These are phyloP conservation scores for Drosophila borealis DNA, from an alignment of 2,888 invertebrate species.

Conservation along the genomic window DNA sequence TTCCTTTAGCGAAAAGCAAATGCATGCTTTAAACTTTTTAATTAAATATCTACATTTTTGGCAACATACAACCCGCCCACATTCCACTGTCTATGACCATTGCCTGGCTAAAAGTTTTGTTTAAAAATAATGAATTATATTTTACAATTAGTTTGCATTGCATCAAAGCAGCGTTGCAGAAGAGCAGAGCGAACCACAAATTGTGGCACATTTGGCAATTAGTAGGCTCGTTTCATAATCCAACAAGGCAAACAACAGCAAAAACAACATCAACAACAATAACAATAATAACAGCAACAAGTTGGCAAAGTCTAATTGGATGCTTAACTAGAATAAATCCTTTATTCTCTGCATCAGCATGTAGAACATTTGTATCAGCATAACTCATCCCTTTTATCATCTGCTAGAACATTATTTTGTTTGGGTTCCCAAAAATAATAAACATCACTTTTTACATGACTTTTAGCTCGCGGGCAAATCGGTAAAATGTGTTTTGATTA, in stretches of 20 bases:
- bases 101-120: slow-evolving; percentile 32
- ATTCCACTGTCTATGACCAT: background rate
- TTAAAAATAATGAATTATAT: slow-evolving; percentile 33
- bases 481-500: slow-evolving; percentile 9
- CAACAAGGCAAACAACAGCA: background rate
- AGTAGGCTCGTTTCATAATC: slow-evolving; percentile 9
- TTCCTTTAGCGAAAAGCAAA: slow-evolving; percentile 16
- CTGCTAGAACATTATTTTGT: too few relatives aligned
- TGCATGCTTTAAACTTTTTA: slow-evolving; percentile 65
- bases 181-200: slow-evolving; percentile 13
- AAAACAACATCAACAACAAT: background rate
- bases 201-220: slow-evolving; percentile 1
- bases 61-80: slow-evolving; percentile 15
- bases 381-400: too few relatives aligned
- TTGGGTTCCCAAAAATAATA: too few relatives aligned
- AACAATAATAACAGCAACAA: background rate
- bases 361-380: too few relatives aligned
- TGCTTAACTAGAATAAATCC: too few relatives aligned
- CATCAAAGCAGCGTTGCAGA: slow-evolving; percentile 3
- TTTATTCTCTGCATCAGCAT: too few relatives aligned
- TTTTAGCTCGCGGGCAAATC: background rate
- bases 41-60: slow-evolving; percentile 65
- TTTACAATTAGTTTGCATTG: slow-evolving; percentile 46
- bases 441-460: too few relatives aligned
- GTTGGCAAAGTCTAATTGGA: background rate